These are phyloP conservation scores for Siphonodentalium dalli DNA, from an alignment of 2,888 invertebrate species.

Conservation along the genomic window DNA sequence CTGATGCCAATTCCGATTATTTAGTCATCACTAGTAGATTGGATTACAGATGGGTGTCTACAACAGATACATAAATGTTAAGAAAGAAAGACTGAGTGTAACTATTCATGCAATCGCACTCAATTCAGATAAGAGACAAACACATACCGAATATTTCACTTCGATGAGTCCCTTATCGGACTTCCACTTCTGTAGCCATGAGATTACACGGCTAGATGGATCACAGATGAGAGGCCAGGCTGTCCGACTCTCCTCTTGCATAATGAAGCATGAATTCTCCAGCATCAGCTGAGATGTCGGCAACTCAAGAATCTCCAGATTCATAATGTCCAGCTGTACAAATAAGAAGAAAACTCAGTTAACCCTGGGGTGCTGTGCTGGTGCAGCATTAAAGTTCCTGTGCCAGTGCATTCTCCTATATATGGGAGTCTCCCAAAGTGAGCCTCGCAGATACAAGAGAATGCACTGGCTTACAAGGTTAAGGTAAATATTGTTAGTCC, in stretches of 20 bases:
- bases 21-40: no score
- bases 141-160: slow-evolving; percentile 60
- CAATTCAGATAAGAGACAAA: neutral
- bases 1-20: no score
- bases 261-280: slow-evolving; percentile 62
- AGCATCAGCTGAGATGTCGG: slow-evolving; percentile 59
- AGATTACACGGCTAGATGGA: slow-evolving; percentile 56
- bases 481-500: no score
- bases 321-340: slow-evolving; percentile 51
- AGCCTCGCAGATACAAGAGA: no score
- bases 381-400: no score
- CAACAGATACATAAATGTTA: no score
- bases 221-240: slow-evolving; percentile 65
- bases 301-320: slow-evolving; percentile 52
- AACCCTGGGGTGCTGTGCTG: no score
- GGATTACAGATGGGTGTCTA: no score
- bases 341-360: neutral
- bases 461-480: no score
- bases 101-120: neutral
- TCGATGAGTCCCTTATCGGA: slow-evolving; percentile 49
- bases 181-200: slow-evolving; percentile 55
- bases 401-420: no score
- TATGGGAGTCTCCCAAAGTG: no score
- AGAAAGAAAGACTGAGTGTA: neutral
- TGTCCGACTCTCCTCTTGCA: slow-evolving; percentile 58